Percentiles rank a stretch among this genome's conserved stretches.
Evolutionary conservation across 2,797 vertebrate species (phyloP).

Genomic region (Danionella dracula): DNA sequence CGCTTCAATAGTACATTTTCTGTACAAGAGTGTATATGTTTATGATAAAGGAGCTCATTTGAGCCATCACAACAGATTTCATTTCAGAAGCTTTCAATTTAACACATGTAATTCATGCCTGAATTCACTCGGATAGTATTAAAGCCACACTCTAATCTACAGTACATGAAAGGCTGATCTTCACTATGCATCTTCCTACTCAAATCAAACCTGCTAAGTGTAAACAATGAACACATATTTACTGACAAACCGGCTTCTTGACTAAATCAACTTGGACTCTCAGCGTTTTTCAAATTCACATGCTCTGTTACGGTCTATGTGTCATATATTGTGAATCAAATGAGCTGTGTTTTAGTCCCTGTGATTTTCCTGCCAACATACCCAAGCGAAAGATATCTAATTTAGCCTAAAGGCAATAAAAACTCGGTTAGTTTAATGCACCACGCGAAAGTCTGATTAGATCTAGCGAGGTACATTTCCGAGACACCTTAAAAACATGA

Average conservation of each 20-base stretch:
- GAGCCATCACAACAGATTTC: too few species aligned
- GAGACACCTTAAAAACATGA: slow-evolving; percentile 15
- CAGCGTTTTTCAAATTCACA: not conserved
- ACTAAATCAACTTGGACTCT: not conserved
- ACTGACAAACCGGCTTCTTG: not conserved
- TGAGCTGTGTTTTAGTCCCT: slow-evolving; percentile 27
- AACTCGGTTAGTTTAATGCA: slow-evolving; percentile 36
- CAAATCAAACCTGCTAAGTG: too few species aligned
- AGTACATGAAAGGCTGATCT: too few species aligned
- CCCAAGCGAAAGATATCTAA: slow-evolving; percentile 14
- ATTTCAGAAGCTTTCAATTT: too few species aligned
- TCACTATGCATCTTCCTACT: too few species aligned
- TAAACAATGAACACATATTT: too few species aligned
- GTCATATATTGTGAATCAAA: slow-evolving; percentile 21
- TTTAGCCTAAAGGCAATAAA: slow-evolving; percentile 20
- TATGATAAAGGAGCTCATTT: too few species aligned
- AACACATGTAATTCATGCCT: too few species aligned
- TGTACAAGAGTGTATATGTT: too few species aligned
- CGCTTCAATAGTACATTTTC: too few species aligned
- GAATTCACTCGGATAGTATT: too few species aligned
- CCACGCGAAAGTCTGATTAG: slow-evolving; percentile 59
- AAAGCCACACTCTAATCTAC: too few species aligned
- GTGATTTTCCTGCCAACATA: slow-evolving; percentile 43
- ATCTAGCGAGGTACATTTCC: slow-evolving; percentile 44
- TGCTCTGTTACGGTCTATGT: not conserved